Conservation (phyloP, 2,888 invertebrate species). For the Stratiomys singularior region DNA sequence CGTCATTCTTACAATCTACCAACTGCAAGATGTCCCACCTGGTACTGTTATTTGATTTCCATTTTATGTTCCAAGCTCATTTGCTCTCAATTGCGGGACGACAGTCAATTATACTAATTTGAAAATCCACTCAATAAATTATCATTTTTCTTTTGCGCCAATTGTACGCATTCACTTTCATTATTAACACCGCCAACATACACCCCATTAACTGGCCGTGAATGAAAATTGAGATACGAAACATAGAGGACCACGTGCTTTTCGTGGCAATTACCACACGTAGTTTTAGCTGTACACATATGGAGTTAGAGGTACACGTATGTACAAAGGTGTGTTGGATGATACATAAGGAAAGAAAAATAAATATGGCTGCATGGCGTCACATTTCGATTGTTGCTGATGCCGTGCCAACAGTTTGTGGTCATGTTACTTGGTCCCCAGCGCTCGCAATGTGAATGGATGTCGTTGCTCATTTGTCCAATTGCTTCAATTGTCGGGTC, state of each 20-base stretch:
- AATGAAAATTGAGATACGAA: background rate
- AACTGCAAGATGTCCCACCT: constrained; percentile 8
- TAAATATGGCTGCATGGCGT: constrained; percentile 34
- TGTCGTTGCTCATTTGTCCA: constrained; percentile 32
- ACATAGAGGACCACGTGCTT: no score
- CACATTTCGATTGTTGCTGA: background rate
- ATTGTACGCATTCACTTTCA: constrained; percentile 21
- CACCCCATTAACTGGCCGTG: no score
- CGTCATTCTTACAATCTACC: background rate
- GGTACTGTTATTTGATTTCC: background rate
- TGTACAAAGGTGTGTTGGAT: no score
- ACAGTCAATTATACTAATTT: constrained; percentile 9
- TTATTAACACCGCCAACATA: background rate
- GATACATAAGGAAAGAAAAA: background rate
- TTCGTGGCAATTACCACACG: no score
- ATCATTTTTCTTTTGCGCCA: constrained; percentile 11
- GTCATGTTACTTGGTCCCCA: background rate
- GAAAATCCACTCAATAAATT: constrained; percentile 10
- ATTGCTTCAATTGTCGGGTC: constrained; percentile 42
- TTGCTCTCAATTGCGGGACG: background rate
- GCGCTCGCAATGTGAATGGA: background rate
- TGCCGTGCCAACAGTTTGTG: background rate
- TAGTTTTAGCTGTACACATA: no score
- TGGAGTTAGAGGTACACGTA: no score
- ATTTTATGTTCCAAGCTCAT: background rate